Percentiles rank a stretch among this genome's conserved stretches.
Conservation (phyloP, 2,797 vertebrate genomes). For the Orestias chungarensis region DNA sequence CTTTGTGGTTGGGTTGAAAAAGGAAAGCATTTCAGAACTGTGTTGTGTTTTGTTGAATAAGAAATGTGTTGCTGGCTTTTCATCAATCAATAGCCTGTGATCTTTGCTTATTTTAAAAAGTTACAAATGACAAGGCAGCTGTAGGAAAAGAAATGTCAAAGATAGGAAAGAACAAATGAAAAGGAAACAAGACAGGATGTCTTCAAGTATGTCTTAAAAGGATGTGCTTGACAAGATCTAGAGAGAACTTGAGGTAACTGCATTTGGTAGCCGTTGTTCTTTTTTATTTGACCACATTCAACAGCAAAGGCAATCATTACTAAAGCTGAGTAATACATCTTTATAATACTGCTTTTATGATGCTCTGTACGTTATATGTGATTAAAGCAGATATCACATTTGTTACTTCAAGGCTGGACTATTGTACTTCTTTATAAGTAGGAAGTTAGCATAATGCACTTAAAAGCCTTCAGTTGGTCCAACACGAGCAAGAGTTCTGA, state of each 20-base stretch:
- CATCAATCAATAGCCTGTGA: not conserved
- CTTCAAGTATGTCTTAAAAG: not conserved
- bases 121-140: not conserved
- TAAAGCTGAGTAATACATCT: not conserved
- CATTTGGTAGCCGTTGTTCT: not conserved
- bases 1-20: not conserved
- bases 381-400: no score
- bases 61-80: not conserved
- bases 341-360: not conserved
- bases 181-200: not conserved
- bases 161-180: not conserved
- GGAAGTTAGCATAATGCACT: no score
- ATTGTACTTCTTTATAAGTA: no score
- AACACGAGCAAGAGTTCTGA: no score
- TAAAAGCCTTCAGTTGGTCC: no score
- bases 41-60: not conserved
- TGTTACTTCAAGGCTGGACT: no score
- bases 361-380: not conserved
- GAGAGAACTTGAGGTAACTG: not conserved
- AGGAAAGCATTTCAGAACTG: not conserved
- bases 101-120: slow-evolving; percentile 4
- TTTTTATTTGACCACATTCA: not conserved
- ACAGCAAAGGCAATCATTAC: not conserved
- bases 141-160: not conserved
- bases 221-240: not conserved